A percentile compares a stretch with the other conserved stretches of the same genome.
phyloP scores from a whole-genome alignment of 2,797 vertebrate genomes.

The Merluccius polli region DNA sequence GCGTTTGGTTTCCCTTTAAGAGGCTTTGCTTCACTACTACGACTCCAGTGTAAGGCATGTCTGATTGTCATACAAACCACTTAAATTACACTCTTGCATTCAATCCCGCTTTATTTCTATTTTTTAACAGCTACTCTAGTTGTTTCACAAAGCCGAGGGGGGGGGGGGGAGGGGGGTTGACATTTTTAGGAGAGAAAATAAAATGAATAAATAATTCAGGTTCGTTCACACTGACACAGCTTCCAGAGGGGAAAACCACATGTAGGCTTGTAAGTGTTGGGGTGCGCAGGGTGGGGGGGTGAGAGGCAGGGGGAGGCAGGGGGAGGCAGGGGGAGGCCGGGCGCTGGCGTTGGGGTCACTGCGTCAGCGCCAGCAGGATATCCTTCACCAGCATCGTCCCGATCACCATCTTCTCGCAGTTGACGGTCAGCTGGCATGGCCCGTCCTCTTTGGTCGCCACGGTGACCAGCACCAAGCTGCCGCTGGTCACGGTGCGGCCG shows the following conservation, averaged over 20 bases:
- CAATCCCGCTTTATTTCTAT: neutral
- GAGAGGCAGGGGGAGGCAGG: neutral
- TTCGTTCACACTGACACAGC: constrained; percentile 12
- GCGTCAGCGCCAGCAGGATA: constrained; percentile 82
- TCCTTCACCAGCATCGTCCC: constrained; percentile 97
- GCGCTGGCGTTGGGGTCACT: constrained; percentile 76
- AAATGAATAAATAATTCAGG: neutral
- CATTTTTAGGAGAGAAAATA: neutral
- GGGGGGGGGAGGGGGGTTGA: neutral
- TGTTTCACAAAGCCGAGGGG: neutral
- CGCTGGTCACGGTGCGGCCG: constrained; percentile 84
- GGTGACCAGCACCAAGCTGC: constrained; percentile 89
- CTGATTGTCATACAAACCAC: constrained; percentile 48
- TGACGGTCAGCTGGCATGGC: constrained; percentile 81
- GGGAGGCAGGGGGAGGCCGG: neutral
- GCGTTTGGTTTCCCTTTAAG: neutral
- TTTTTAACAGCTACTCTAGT: constrained; percentile 20
- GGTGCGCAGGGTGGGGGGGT: neutral
- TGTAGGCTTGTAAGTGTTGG: neutral
- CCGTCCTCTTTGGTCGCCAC: constrained; percentile 75
- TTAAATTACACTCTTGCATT: constrained; percentile 21
- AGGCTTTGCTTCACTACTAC: neutral
- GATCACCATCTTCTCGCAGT: constrained; percentile 98
- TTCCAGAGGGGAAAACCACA: constrained; percentile 5
- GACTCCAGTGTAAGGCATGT: constrained; percentile 18